Percentiles rank a stretch among this genome's conserved stretches.
Conservation (phyloP, 2,888 invertebrate genomes). For the Ernsta delagoae region DNA sequence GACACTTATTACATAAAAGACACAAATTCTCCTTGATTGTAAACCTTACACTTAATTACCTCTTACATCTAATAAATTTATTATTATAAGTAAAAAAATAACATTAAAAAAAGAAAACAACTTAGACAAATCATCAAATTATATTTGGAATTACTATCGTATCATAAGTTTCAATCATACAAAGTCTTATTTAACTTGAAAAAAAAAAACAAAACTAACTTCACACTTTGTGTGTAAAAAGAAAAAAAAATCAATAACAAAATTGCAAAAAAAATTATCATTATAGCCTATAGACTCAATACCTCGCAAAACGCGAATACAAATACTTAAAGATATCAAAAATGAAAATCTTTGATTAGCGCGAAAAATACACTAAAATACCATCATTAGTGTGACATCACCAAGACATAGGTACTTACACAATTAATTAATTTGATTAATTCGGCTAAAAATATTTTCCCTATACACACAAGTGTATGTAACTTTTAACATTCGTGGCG, state of each 20-base stretch:
- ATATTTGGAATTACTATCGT: constrained; percentile 14
- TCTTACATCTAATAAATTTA: background rate
- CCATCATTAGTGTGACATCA: background rate
- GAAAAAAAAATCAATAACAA: constrained; percentile 11
- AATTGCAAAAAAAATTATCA: no score
- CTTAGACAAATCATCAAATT: constrained; percentile 13
- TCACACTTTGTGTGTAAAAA: constrained; percentile 14
- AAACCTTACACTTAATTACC: constrained; percentile 6
- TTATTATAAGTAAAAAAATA: constrained; percentile 2
- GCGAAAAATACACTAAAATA: background rate
- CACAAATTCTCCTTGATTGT: constrained; percentile 11
- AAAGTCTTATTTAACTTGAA: background rate
- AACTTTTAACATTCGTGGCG: no score
- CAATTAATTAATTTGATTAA: constrained; percentile 18
- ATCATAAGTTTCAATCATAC: constrained; percentile 1
- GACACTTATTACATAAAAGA: constrained; percentile 19
- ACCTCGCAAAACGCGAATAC: constrained; percentile 25
- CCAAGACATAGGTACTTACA: background rate
- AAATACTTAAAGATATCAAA: constrained; percentile 20
- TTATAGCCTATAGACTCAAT: constrained; percentile 9
- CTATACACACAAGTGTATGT: no score
- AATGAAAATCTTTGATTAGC: constrained; percentile 21
- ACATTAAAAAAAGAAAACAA: constrained; percentile 16
- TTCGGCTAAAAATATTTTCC: background rate
- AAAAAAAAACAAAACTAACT: background rate